A percentile compares a stretch with the other conserved stretches of the same genome.
Evolutionary conservation across 2,797 vertebrate species (phyloP).

Genomic region (Mus caroli): DNA sequence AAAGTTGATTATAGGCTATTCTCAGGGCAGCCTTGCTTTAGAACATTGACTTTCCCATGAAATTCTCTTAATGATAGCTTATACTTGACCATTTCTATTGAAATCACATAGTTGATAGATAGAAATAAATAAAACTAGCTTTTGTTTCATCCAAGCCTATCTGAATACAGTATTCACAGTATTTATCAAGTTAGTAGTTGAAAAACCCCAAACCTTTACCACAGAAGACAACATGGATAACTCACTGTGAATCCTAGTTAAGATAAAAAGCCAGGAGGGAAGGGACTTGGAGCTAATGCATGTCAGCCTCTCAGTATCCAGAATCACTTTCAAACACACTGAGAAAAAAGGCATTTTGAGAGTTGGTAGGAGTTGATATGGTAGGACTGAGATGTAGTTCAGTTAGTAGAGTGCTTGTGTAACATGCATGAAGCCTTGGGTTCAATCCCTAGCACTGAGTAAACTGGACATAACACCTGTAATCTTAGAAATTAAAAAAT

Average conservation of each 20-base stretch:
- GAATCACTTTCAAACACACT: not conserved
- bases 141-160: constrained; percentile 32
- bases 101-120: constrained; percentile 37
- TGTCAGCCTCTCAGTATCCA: not conserved
- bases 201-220: constrained; percentile 52
- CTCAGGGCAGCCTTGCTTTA: constrained; percentile 25
- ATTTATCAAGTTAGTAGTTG: not conserved
- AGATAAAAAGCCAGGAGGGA: not conserved
- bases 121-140: constrained; percentile 44
- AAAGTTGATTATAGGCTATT: constrained; percentile 9
- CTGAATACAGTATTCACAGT: not conserved
- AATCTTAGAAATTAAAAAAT: not conserved
- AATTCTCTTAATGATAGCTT: not conserved
- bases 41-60: not conserved
- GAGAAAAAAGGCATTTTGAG: not conserved
- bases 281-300: not conserved
- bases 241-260: not conserved
- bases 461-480: not conserved
- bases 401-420: not conserved
- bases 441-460: not conserved
- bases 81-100: constrained; percentile 17
- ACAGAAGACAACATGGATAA: constrained; percentile 30
- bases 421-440: not conserved
- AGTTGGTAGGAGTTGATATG: not conserved
- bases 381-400: not conserved